Conservation (phyloP, 2,888 invertebrate species). For the Dromius quadrimaculatus region DNA sequence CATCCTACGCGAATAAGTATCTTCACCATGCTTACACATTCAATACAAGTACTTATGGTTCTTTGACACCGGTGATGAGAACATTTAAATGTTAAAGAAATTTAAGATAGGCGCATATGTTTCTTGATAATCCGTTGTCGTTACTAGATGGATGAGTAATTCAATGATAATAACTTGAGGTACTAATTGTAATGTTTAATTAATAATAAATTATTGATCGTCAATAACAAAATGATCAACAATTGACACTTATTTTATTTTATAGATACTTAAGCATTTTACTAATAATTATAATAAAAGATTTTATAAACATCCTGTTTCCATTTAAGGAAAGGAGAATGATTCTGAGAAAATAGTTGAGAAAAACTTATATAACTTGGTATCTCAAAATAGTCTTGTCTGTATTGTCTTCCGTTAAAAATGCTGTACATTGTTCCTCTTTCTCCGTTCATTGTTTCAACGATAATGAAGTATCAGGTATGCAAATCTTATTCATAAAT, state of each 20-base stretch:
- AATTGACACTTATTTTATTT: too few species aligned
- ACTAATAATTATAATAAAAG: too few species aligned
- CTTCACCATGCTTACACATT: conserved; percentile 20
- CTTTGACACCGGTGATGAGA: conserved; percentile 15
- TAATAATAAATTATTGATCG: too few species aligned
- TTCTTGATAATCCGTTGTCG: conserved; percentile 3
- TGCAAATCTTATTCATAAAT: conserved; percentile 37
- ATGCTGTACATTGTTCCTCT: conserved; percentile 24
- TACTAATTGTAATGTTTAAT: too few species aligned
- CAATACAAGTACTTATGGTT: conserved; percentile 16
- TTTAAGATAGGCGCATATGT: conserved; percentile 7
- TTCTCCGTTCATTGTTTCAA: conserved; percentile 13
- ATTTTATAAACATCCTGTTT: too few species aligned
- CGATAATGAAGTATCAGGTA: conserved; percentile 36
- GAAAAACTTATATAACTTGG: too few species aligned
- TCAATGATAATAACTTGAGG: not conserved
- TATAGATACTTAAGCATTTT: too few species aligned
- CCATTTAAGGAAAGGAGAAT: too few species aligned
- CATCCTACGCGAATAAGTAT: conserved; percentile 17
- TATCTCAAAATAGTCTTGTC: too few species aligned
- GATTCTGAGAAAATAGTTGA: too few species aligned
- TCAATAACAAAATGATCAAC: too few species aligned
- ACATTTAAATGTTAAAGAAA: conserved; percentile 11
- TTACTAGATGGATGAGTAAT: not conserved
- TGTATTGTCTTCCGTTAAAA: conserved; percentile 27